phyloP scores from a whole-genome alignment of 2,113 vertebrate species.

The Oryzias curvinotus region DNA sequence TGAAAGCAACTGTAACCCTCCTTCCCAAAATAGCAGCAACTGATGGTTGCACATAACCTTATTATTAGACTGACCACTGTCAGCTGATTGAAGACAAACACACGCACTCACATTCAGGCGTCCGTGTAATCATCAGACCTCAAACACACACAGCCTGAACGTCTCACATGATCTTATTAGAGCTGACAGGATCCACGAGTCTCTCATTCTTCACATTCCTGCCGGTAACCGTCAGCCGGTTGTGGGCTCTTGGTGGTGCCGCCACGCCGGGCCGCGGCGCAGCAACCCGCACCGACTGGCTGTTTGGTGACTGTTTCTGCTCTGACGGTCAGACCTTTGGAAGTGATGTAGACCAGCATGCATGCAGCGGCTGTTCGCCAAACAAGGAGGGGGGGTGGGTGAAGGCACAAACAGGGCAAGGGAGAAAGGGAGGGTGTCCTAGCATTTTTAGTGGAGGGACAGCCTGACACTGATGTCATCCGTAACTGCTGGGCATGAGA shows the following conservation, averaged over 20 bases:
- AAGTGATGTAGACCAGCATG: constrained; percentile 19
- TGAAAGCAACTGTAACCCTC: background rate
- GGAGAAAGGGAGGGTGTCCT: constrained; percentile 22
- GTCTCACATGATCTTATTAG: constrained; percentile 59
- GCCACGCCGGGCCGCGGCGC: background rate
- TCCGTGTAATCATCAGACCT: constrained; percentile 44
- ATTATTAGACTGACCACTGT: constrained; percentile 29
- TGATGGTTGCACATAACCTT: constrained; percentile 26
- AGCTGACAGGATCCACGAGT: constrained; percentile 58
- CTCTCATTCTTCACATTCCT: constrained; percentile 67
- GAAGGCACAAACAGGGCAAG: constrained; percentile 12
- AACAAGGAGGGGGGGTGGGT: background rate
- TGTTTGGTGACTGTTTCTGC: constrained; percentile 41
- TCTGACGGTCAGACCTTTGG: constrained; percentile 52
- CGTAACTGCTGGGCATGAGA: constrained; percentile 49
- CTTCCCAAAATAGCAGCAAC: constrained; percentile 28
- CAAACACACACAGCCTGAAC: constrained; percentile 28
- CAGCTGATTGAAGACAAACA: constrained; percentile 42
- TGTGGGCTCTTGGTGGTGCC: constrained; percentile 15
- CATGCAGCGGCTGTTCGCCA: background rate
- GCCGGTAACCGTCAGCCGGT: constrained; percentile 2
- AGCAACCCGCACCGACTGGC: constrained; percentile 1
- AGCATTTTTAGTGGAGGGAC: constrained; percentile 52
- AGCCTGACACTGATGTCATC: constrained; percentile 65
- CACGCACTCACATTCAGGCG: constrained; percentile 10